These are phyloP conservation scores for Beroe forskalii DNA, from an alignment of 37 sponge, comb jelly and placozoan species.

Conservation along the genomic window DNA sequence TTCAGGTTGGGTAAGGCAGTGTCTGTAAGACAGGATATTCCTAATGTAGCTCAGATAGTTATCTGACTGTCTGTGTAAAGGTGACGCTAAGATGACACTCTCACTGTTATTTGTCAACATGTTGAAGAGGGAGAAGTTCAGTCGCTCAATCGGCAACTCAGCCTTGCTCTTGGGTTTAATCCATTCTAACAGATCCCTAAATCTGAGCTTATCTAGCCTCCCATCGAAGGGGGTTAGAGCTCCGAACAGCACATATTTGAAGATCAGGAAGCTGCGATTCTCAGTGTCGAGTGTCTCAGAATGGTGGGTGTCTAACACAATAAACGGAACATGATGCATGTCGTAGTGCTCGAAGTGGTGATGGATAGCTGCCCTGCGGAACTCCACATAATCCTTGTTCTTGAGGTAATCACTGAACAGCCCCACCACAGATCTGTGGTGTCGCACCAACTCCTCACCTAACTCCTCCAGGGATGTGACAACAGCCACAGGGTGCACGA, in stretches of 20 bases:
- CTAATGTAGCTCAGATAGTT: background rate
- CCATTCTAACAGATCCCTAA: background rate
- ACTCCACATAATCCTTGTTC: constrained; percentile 10
- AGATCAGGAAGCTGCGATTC: background rate
- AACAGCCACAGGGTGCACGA: background rate
- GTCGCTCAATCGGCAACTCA: background rate
- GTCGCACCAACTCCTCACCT: background rate
- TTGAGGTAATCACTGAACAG: background rate
- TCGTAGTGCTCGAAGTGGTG: constrained; percentile 20
- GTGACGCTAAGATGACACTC: background rate
- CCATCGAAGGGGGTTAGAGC: background rate
- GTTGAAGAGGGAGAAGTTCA: background rate
- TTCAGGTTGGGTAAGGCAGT: background rate
- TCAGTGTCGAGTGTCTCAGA: background rate
- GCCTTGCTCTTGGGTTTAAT: background rate
- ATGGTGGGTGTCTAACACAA: background rate
- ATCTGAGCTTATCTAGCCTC: background rate
- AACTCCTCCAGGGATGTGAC: background rate
- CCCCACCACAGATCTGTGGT: background rate
- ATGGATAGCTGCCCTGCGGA: background rate
- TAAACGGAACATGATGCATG: background rate
- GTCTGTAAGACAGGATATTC: background rate
- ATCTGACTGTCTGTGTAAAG: background rate
- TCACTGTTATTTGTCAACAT: background rate
- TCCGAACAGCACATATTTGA: constrained; percentile 22